Percentiles rank a stretch among this genome's conserved stretches.
These are phyloP conservation scores for Tinea trinotella DNA, from an alignment of 2,888 invertebrate genomes.

Conservation along the genomic window DNA sequence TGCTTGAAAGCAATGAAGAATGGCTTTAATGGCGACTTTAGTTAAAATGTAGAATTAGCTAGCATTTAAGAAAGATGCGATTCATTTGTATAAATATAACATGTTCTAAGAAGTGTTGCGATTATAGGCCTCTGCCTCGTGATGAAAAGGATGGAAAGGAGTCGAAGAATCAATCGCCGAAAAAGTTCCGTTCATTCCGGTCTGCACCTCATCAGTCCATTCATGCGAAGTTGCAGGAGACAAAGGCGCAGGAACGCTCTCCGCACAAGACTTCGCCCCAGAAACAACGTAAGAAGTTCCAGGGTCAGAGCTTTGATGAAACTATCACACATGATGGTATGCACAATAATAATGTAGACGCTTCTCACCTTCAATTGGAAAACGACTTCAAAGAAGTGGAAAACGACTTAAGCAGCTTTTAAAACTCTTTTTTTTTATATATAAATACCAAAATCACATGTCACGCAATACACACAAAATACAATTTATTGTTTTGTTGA, in stretches of 20 bases:
- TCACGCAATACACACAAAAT: too few relatives aligned
- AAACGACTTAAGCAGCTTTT: too few relatives aligned
- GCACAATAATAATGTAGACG: slow-evolving; percentile 29
- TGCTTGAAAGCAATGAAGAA: slow-evolving; percentile 42
- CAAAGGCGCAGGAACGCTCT: slow-evolving; percentile 73
- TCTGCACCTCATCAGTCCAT: slow-evolving; percentile 72
- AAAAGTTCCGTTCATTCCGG: slow-evolving; percentile 74
- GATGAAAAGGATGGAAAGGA: slow-evolving; percentile 91
- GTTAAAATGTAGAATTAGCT: not conserved
- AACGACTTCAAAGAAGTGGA: too few relatives aligned
- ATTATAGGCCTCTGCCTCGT: slow-evolving; percentile 80
- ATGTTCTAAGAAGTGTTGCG: not conserved
- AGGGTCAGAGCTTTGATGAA: slow-evolving; percentile 64
- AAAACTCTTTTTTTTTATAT: too few relatives aligned
- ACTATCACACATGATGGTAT: slow-evolving; percentile 63
- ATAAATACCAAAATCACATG: too few relatives aligned
- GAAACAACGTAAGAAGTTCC: slow-evolving; percentile 70
- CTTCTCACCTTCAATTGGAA: too few relatives aligned
- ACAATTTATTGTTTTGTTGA: too few relatives aligned
- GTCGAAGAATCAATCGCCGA: slow-evolving; percentile 80
- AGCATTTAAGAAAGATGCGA: not conserved
- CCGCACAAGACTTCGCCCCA: slow-evolving; percentile 75
- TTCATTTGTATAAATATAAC: not conserved
- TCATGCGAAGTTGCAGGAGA: slow-evolving; percentile 74
- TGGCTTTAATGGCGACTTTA: slow-evolving; percentile 27